Conservation (phyloP, 92 coral and sea anemone genomes). For the Actinernus sp. region DNA sequence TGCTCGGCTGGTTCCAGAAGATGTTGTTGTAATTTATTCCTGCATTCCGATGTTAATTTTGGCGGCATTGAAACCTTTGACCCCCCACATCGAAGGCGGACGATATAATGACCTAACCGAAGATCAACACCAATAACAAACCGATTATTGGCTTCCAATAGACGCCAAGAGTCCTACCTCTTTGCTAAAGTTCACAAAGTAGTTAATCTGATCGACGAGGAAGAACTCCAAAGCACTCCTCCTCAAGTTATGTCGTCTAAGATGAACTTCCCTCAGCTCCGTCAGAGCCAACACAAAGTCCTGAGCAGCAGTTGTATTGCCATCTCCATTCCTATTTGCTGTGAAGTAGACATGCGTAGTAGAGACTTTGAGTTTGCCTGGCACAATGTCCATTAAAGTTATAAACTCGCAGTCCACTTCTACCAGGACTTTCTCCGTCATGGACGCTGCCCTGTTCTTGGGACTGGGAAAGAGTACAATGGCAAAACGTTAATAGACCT, state of each 20-base stretch:
- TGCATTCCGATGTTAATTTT: too few relatives aligned
- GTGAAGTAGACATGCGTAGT: constrained; percentile 87
- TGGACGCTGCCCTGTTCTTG: constrained; percentile 20
- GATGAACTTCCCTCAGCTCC: constrained; percentile 91
- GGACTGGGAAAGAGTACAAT: constrained; percentile 60
- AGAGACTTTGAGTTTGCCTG: constrained; percentile 83
- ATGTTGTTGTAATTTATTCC: too few relatives aligned
- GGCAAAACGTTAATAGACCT: not conserved
- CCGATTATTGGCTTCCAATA: too few relatives aligned
- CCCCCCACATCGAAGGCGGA: too few relatives aligned
- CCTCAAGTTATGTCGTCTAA: constrained; percentile 90
- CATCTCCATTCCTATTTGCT: constrained; percentile 47
- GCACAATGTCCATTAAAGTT: constrained; percentile 90
- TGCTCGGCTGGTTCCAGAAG: too few relatives aligned
- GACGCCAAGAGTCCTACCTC: constrained; percentile 78
- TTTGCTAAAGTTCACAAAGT: constrained; percentile 89
- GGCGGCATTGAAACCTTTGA: too few relatives aligned
- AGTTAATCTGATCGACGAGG: constrained; percentile 94
- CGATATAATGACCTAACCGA: too few relatives aligned
- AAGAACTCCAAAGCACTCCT: constrained; percentile 97
- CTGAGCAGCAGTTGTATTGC: constrained; percentile 67
- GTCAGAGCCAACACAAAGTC: constrained; percentile 90
- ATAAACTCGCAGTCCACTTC: constrained; percentile 81
- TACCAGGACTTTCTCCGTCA: constrained; percentile 69
- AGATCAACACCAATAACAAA: too few relatives aligned